Evolutionary conservation across 2,797 vertebrate species (phyloP).

Genomic region (Enteromius paludinosus): DNA sequence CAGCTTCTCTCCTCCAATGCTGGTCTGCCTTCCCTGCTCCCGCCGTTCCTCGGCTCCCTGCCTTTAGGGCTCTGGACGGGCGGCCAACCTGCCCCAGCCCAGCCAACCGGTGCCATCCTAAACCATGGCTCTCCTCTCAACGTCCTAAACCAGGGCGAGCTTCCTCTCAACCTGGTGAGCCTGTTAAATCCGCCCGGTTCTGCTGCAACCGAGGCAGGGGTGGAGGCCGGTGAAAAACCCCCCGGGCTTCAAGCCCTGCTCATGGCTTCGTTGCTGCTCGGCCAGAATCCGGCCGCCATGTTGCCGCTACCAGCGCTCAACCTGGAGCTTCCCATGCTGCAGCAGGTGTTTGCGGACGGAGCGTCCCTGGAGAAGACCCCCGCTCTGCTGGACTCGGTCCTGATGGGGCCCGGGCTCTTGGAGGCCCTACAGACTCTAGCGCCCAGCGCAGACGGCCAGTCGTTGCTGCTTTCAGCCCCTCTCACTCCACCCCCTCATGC

Average conservation of each 20-base stretch:
- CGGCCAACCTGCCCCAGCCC: slow-evolving; percentile 66
- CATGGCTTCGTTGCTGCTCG: slow-evolving; percentile 85
- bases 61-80: slow-evolving; percentile 73
- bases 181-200: slow-evolving; percentile 75
- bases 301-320: slow-evolving; percentile 80
- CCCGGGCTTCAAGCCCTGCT: slow-evolving; percentile 81
- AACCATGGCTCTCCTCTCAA: slow-evolving; percentile 75
- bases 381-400: slow-evolving; percentile 78
- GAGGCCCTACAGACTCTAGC: slow-evolving; percentile 74
- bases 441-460: slow-evolving; percentile 65
- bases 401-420: slow-evolving; percentile 70
- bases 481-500: slow-evolving; percentile 72
- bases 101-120: slow-evolving; percentile 68
- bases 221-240: slow-evolving; percentile 68
- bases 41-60: slow-evolving; percentile 77
- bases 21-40: slow-evolving; percentile 80
- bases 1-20: slow-evolving; percentile 80
- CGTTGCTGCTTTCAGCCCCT: slow-evolving; percentile 68
- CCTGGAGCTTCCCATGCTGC: slow-evolving; percentile 79
- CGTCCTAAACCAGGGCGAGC: slow-evolving; percentile 73
- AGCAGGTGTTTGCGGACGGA: slow-evolving; percentile 77
- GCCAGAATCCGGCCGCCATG: slow-evolving; percentile 74
- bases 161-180: slow-evolving; percentile 72
- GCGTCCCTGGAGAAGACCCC: slow-evolving; percentile 76
- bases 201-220: slow-evolving; percentile 67